Evolutionary conservation across 1,140 invertebrate species (phyloP).

Genomic region (Bombus breviceps): DNA sequence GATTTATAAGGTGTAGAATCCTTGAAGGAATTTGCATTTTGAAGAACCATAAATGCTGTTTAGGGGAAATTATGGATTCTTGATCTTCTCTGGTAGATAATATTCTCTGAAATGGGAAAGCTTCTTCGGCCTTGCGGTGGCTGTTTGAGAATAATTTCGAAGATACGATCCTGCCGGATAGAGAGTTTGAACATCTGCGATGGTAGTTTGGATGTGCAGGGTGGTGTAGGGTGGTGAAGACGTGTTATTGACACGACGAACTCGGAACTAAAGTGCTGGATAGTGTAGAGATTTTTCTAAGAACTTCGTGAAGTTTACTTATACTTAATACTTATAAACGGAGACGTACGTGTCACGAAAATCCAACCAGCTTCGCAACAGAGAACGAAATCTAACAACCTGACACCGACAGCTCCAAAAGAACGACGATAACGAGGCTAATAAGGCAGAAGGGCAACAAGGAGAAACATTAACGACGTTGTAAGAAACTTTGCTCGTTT

Average conservation of each 20-base stretch:
- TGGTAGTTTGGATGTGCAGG: too few relatives aligned
- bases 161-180: background rate
- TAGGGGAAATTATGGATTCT: too few relatives aligned
- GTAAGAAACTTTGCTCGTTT: conserved; percentile 6
- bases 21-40: too few relatives aligned
- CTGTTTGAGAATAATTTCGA: background rate
- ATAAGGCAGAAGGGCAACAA: background rate
- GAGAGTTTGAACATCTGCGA: background rate
- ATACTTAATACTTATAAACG: too few relatives aligned
- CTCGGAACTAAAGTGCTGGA: too few relatives aligned
- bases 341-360: background rate
- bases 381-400: background rate
- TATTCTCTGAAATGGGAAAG: background rate
- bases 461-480: conserved; percentile 30
- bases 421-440: background rate
- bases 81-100: too few relatives aligned
- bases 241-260: too few relatives aligned
- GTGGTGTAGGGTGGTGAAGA: too few relatives aligned
- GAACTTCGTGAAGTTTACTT: too few relatives aligned
- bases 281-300: too few relatives aligned
- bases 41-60: too few relatives aligned
- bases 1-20: too few relatives aligned
- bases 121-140: background rate
- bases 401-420: background rate
- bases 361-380: background rate